Percentiles rank a stretch among this genome's conserved stretches.
These are phyloP conservation scores for Scaptomyza flava DNA, from an alignment of 2,888 invertebrate species.

Conservation along the genomic window DNA sequence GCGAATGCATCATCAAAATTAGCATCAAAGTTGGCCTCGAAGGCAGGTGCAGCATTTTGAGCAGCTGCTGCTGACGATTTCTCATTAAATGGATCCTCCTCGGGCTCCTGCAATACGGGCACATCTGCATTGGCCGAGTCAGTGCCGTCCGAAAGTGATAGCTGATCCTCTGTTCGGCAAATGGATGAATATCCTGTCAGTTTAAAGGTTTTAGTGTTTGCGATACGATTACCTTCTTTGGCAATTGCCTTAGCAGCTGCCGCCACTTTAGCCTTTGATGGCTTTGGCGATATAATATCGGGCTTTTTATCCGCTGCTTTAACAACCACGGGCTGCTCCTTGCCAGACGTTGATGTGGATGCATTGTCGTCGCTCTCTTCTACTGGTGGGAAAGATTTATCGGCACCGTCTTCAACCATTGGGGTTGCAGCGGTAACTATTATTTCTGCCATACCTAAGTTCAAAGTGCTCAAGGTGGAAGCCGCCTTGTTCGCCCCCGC, in stretches of 20 bases:
- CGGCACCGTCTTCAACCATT: conserved; percentile 92
- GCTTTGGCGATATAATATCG: conserved; percentile 59
- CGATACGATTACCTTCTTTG: conserved; percentile 72
- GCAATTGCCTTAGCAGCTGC: conserved; percentile 39
- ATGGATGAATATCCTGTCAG: conserved; percentile 65
- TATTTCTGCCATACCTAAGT: conserved; percentile 94
- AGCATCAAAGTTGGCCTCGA: conserved; percentile 84
- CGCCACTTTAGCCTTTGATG: conserved; percentile 48
- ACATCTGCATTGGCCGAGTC: conserved; percentile 68
- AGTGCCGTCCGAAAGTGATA: conserved; percentile 75
- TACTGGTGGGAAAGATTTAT: conserved; percentile 90
- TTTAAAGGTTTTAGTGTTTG: conserved; percentile 59
- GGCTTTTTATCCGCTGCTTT: conserved; percentile 61
- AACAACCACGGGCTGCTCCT: conserved; percentile 28
- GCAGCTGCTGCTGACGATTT: conserved; percentile 56
- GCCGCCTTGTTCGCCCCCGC: conserved; percentile 44
- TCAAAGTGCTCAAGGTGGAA: conserved; percentile 85
- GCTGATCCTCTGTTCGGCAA: conserved; percentile 69
- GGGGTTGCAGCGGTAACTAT: conserved; percentile 97
- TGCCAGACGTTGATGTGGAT: conserved; percentile 36
- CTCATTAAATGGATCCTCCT: conserved; percentile 82
- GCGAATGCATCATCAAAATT: conserved; percentile 84
- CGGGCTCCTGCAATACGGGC: conserved; percentile 74
- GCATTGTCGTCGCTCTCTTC: conserved; percentile 74
- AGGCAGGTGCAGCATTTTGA: conserved; percentile 61